A percentile compares a stretch with the other conserved stretches of the same genome.
Evolutionary conservation across 2,888 invertebrate genomes (phyloP).

Genomic region (Malacosoma neustria): DNA sequence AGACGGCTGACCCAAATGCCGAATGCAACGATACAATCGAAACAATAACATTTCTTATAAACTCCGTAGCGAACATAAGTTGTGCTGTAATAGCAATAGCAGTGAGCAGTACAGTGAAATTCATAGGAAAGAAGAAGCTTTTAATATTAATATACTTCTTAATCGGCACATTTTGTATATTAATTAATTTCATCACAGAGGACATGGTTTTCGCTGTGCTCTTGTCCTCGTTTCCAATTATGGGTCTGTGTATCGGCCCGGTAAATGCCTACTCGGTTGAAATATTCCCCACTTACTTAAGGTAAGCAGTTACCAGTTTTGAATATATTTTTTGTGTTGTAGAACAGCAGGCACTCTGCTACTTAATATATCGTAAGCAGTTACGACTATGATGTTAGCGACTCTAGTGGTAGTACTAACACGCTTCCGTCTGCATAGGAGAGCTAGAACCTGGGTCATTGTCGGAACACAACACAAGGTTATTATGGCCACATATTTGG

Average conservation of each 20-base stretch:
- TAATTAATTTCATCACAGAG: conserved; percentile 51
- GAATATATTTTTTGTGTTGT: too few relatives aligned
- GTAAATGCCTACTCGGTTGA: conserved; percentile 59
- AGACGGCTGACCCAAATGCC: conserved; percentile 27
- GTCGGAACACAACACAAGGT: too few relatives aligned
- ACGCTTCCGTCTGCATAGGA: too few relatives aligned
- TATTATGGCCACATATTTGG: too few relatives aligned
- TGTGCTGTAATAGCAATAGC: conserved; percentile 42
- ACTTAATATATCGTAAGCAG: too few relatives aligned
- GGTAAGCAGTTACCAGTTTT: conserved; percentile 29
- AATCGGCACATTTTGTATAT: conserved; percentile 40
- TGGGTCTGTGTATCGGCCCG: conserved; percentile 52
- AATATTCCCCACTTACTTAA: conserved; percentile 60
- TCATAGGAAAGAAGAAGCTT: conserved; percentile 54
- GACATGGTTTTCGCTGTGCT: conserved; percentile 47
- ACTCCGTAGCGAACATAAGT: conserved; percentile 37
- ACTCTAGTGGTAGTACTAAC: too few relatives aligned
- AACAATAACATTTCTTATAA: conserved; percentile 43
- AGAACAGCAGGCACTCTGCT: too few relatives aligned
- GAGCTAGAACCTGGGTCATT: too few relatives aligned
- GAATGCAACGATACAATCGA: conserved; percentile 51
- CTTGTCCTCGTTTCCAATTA: conserved; percentile 44
- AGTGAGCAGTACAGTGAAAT: conserved; percentile 43
- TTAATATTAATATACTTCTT: conserved; percentile 35
- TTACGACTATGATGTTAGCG: too few relatives aligned